Evolutionary conservation across 2,113 vertebrate species (phyloP).

Genomic region (Stictonetta naevosa): DNA sequence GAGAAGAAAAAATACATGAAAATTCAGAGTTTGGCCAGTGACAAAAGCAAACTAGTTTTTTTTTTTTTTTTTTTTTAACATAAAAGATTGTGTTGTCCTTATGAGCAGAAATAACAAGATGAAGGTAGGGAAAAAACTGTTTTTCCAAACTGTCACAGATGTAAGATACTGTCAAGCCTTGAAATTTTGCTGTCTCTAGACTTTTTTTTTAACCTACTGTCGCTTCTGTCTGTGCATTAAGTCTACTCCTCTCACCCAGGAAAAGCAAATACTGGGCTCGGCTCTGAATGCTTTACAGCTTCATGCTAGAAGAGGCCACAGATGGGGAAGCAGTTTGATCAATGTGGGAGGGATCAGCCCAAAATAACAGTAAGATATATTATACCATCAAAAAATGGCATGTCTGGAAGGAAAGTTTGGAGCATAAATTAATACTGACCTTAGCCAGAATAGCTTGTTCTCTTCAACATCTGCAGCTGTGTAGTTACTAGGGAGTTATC

Average conservation of each 20-base stretch:
- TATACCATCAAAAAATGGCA: conserved; percentile 54
- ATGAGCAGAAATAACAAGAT: conserved; percentile 11
- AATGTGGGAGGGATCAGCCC: conserved; percentile 37
- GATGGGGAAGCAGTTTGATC: conserved; percentile 44
- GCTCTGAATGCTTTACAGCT: neutral
- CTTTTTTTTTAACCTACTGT: neutral
- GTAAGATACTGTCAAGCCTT: neutral
- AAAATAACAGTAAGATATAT: conserved; percentile 58
- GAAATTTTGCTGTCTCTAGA: conserved; percentile 26
- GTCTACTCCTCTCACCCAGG: conserved; percentile 21
- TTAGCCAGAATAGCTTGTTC: conserved; percentile 33
- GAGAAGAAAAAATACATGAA: neutral
- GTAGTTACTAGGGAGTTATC: conserved; percentile 58
- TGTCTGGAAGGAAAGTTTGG: conserved; percentile 53
- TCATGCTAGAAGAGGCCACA: conserved; percentile 50
- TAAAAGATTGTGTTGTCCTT: neutral
- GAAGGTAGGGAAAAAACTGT: neutral
- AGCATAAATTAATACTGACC: conserved; percentile 49
- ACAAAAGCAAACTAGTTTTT: neutral
- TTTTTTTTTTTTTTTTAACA: neutral
- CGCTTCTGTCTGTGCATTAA: conserved; percentile 46
- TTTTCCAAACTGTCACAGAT: neutral
- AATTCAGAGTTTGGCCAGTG: neutral
- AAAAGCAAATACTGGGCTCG: neutral
- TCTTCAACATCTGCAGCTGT: conserved; percentile 68